Evolutionary conservation across 2,888 invertebrate species (phyloP).

Genomic region (Catocala sponsa): DNA sequence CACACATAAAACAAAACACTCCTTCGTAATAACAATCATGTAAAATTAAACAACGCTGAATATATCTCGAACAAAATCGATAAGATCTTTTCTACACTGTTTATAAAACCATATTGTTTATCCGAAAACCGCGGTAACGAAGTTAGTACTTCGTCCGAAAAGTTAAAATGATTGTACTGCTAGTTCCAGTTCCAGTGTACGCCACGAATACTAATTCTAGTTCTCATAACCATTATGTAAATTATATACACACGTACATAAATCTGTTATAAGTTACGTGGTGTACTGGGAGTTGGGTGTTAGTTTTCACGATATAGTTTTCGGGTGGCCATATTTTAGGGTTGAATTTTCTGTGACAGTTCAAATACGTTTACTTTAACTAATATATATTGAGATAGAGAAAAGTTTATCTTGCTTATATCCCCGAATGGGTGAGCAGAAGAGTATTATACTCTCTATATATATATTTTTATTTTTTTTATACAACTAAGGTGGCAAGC

Average conservation of each 20-base stretch:
- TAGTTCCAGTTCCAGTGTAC: slow-evolving; percentile 29
- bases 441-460: no score
- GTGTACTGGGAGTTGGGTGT: slow-evolving; percentile 4
- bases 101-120: slow-evolving; percentile 7
- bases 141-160: slow-evolving; percentile 17
- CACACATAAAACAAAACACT: no score
- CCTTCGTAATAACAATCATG: no score
- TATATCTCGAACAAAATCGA: no score
- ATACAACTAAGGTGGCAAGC: no score
- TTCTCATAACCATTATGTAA: slow-evolving; percentile 28
- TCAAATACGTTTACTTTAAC: no score
- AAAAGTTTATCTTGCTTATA: no score
- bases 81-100: background rate
- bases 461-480: no score
- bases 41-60: no score
- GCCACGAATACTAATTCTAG: slow-evolving; percentile 40
- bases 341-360: slow-evolving; percentile 1
- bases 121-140: slow-evolving; percentile 12
- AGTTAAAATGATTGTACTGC: slow-evolving; percentile 33
- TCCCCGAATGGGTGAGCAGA: no score
- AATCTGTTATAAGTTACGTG: slow-evolving; percentile 20
- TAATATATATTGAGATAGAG: no score
- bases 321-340: background rate
- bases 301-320: slow-evolving; percentile 12
- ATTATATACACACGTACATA: slow-evolving; percentile 19